Conservation (phyloP, 35 echinoderm and acorn worm genomes). For the Strongylocentrotus purpuratus region DNA sequence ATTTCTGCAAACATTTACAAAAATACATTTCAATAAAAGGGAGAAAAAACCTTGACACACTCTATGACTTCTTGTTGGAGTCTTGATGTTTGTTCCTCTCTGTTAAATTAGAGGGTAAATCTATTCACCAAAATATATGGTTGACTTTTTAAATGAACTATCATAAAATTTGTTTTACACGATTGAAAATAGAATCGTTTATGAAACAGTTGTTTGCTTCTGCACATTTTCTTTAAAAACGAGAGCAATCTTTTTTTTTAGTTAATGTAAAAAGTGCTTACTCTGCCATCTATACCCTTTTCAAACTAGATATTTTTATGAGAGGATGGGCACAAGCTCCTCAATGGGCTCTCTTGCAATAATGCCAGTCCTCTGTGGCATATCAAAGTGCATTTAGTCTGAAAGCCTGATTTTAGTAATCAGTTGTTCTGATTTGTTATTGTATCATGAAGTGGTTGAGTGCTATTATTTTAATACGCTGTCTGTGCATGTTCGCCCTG, state of each 20-base stretch:
- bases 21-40: too few species aligned
- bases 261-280: too few species aligned
- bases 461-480: neutral
- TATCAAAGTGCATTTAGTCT: neutral
- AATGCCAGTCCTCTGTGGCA: neutral
- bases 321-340: neutral
- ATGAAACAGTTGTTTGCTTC: neutral
- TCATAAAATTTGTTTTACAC: neutral
- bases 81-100: too few species aligned
- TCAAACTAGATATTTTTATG: neutral
- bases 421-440: neutral
- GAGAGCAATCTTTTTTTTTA: neutral
- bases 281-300: too few species aligned
- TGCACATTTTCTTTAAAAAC: neutral
- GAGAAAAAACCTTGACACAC: too few species aligned
- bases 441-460: neutral
- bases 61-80: too few species aligned
- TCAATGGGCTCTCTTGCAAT: neutral
- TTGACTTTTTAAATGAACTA: too few species aligned
- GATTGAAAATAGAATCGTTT: neutral
- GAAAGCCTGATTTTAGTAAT: neutral
- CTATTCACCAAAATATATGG: too few species aligned
- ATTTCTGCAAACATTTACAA: too few species aligned
- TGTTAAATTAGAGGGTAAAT: too few species aligned
- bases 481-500: too few species aligned